Percentiles rank a stretch among this genome's conserved stretches.
phyloP scores from a whole-genome alignment of 2,113 vertebrate genomes.

The Eublepharis macularius region DNA sequence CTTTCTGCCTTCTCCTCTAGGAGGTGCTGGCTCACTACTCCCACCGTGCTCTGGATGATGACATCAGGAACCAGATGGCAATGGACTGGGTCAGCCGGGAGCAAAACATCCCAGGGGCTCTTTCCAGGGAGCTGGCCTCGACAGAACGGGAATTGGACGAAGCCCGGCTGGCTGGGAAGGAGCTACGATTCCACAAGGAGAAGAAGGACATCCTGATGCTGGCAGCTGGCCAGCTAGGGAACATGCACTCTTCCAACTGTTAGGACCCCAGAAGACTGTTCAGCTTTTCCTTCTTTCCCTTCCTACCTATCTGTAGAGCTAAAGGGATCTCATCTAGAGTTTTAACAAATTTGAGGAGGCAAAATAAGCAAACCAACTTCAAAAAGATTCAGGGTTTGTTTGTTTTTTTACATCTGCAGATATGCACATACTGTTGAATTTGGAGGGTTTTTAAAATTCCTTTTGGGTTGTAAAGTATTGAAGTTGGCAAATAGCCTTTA shows the following conservation, averaged over 20 bases:
- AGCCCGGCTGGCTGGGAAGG: conserved; percentile 91
- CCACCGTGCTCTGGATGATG: conserved; percentile 94
- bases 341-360: background rate
- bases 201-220: conserved; percentile 97
- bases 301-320: background rate
- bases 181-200: conserved; percentile 97
- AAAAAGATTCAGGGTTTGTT: too few relatives aligned
- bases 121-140: conserved; percentile 86
- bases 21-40: conserved; percentile 98
- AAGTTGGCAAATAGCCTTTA: background rate
- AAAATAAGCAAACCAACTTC: too few relatives aligned
- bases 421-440: background rate
- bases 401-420: background rate
- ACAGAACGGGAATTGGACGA: conserved; percentile 93
- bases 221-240: conserved; percentile 90
- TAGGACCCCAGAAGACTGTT: conserved; percentile 7
- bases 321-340: background rate
- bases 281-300: background rate
- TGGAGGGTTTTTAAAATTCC: background rate
- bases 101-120: conserved; percentile 82
- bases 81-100: conserved; percentile 97
- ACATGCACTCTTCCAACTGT: conserved; percentile 80
- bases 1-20: conserved; percentile 57
- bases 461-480: background rate
- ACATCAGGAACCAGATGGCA: conserved; percentile 96